Conservation (phyloP, 1,140 invertebrate genomes). For the Anagrus nilaparvatae region DNA sequence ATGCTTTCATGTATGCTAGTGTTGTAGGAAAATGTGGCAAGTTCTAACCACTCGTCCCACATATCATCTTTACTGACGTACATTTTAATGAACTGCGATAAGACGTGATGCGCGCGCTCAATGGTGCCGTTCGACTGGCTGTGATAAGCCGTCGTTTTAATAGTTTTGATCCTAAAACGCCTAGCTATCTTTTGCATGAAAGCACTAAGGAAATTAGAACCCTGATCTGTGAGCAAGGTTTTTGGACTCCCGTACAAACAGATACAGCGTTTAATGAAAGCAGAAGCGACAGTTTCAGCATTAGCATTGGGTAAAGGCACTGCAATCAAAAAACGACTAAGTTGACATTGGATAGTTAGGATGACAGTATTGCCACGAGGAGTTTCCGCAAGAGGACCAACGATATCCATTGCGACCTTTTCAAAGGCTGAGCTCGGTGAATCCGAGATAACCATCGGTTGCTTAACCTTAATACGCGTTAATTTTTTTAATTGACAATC, state of each 20-base stretch:
- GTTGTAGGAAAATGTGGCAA: slow-evolving; percentile 17
- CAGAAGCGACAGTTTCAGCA: slow-evolving; percentile 1
- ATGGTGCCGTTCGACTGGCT: slow-evolving; percentile 31
- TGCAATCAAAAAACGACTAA: slow-evolving; percentile 12
- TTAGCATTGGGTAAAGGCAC: not conserved
- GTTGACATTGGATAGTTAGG: slow-evolving; percentile 17
- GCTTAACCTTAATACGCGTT: slow-evolving; percentile 1
- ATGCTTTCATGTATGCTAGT: slow-evolving; percentile 25
- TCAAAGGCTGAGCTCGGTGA: slow-evolving; percentile 2
- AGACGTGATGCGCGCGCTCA: slow-evolving; percentile 29
- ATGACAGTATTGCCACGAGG: slow-evolving; percentile 1
- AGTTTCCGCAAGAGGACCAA: slow-evolving; percentile 7
- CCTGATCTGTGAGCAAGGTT: slow-evolving; percentile 23
- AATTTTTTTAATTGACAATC: slow-evolving; percentile 21
- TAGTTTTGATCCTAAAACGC: slow-evolving; percentile 21
- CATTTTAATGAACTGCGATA: slow-evolving; percentile 22
- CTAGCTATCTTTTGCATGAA: slow-evolving; percentile 19
- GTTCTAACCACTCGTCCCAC: slow-evolving; percentile 28
- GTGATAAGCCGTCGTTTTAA: slow-evolving; percentile 31
- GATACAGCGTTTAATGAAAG: slow-evolving; percentile 16
- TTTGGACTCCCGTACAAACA: slow-evolving; percentile 21
- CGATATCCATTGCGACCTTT: slow-evolving; percentile 12
- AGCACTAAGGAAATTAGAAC: slow-evolving; percentile 20
- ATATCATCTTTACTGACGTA: slow-evolving; percentile 20
- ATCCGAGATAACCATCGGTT: slow-evolving; percentile 8